Conservation (phyloP, 1,140 invertebrate genomes). For the Whitmania pigra region DNA sequence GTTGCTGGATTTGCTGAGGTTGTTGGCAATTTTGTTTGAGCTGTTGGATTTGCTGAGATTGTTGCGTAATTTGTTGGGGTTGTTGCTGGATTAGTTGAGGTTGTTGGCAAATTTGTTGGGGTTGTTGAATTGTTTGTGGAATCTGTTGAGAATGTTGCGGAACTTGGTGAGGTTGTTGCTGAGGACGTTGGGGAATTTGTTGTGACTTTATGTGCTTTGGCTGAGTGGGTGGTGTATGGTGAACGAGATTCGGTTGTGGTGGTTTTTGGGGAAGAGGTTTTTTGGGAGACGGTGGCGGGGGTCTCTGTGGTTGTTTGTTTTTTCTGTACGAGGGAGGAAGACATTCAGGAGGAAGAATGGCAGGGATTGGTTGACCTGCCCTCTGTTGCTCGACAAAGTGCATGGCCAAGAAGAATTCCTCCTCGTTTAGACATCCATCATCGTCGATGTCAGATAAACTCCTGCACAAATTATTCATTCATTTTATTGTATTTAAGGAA, state of each 20-base stretch:
- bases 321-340: slow-evolving; percentile 69
- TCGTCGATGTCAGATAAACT: slow-evolving; percentile 78
- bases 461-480: slow-evolving; percentile 43
- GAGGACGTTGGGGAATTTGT: neutral
- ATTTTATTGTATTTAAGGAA: too few species aligned
- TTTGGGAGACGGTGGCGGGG: neutral
- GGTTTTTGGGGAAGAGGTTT: slow-evolving; percentile 3
- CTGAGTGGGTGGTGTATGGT: slow-evolving; percentile 6
- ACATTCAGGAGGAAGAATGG: slow-evolving; percentile 64
- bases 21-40: neutral
- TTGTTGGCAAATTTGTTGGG: neutral
- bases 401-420: slow-evolving; percentile 92
- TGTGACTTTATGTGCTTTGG: neutral
- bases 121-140: neutral
- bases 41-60: neutral
- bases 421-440: slow-evolving; percentile 79
- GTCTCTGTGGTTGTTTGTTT: slow-evolving; percentile 19
- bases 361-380: slow-evolving; percentile 59
- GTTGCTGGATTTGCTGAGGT: neutral
- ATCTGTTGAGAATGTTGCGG: neutral
- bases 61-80: neutral
- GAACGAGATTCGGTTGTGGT: slow-evolving; percentile 2
- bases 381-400: slow-evolving; percentile 76
- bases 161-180: neutral
- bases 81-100: neutral